These are phyloP conservation scores for Cydia pomonella DNA, from an alignment of 1,140 invertebrate species.

Conservation along the genomic window DNA sequence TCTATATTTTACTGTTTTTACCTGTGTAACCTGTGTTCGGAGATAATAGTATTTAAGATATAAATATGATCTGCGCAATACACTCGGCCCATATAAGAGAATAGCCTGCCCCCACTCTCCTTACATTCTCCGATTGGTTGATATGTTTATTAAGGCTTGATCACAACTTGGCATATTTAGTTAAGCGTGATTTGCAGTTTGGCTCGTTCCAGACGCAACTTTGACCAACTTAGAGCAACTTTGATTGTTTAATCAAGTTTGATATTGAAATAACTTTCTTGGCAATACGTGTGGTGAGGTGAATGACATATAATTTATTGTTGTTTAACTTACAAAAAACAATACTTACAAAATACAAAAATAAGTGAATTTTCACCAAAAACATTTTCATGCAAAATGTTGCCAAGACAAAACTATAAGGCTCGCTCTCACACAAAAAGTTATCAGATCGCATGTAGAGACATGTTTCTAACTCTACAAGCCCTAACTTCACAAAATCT, in stretches of 20 bases:
- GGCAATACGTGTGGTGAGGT: neutral
- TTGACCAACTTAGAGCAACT: conserved; percentile 15
- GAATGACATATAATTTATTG: neutral
- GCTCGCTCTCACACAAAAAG: too few relatives aligned
- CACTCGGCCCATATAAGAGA: neutral
- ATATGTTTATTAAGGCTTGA: conserved; percentile 29
- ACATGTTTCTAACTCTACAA: too few relatives aligned
- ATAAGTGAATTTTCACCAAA: too few relatives aligned
- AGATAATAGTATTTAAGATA: too few relatives aligned
- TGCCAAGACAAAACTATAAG: too few relatives aligned
- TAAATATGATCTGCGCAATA: neutral
- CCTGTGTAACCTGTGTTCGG: too few relatives aligned
- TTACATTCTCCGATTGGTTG: conserved; percentile 17
- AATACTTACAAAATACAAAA: too few relatives aligned
- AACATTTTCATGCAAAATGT: too few relatives aligned
- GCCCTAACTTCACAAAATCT: too few relatives aligned
- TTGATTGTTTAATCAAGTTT: conserved; percentile 22
- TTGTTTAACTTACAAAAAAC: too few relatives aligned
- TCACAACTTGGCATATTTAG: conserved; percentile 28
- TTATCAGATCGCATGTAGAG: too few relatives aligned
- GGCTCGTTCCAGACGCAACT: conserved; percentile 8
- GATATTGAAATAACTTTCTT: conserved; percentile 16
- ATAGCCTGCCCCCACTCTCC: neutral
- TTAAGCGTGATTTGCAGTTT: conserved; percentile 29
- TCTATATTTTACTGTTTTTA: too few relatives aligned